Evolutionary conservation across 1,140 invertebrate genomes (phyloP).

Genomic region (Drosophila murphyi): DNA sequence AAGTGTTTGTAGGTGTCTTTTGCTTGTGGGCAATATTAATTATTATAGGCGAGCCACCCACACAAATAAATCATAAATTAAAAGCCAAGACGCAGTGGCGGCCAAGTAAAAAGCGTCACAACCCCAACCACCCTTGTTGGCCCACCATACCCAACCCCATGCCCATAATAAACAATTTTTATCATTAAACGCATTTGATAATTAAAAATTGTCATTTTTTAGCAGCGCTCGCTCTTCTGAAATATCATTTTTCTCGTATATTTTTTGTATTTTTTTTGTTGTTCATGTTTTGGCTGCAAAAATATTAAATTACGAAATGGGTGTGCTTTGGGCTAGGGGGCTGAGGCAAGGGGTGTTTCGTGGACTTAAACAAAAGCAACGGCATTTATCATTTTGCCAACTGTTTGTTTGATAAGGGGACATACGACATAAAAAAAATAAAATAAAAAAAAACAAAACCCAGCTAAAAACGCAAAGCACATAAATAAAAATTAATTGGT

Average conservation of each 20-base stretch:
- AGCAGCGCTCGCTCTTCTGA: slow-evolving; percentile 48
- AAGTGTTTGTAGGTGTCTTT: slow-evolving; percentile 36
- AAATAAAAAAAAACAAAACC: slow-evolving; percentile 45
- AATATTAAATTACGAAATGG: slow-evolving; percentile 77
- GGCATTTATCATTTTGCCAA: slow-evolving; percentile 82
- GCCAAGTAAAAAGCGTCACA: slow-evolving; percentile 35
- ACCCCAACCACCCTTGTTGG: background rate
- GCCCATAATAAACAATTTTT: slow-evolving; percentile 68
- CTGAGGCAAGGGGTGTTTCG: slow-evolving; percentile 31
- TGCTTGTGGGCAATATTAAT: slow-evolving; percentile 77
- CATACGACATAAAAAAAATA: slow-evolving; percentile 34
- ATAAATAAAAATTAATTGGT: slow-evolving; percentile 74
- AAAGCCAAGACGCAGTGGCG: slow-evolving; percentile 60
- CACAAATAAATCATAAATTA: slow-evolving; percentile 82
- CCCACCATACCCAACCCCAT: slow-evolving; percentile 6
- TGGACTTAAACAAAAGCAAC: slow-evolving; percentile 47
- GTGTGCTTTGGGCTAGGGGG: slow-evolving; percentile 18
- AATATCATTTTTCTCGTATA: slow-evolving; percentile 58
- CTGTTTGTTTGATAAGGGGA: slow-evolving; percentile 82
- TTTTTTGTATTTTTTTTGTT: slow-evolving; percentile 9
- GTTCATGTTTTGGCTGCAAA: slow-evolving; percentile 42
- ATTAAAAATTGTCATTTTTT: slow-evolving; percentile 84
- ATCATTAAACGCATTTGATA: slow-evolving; percentile 84
- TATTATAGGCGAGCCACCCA: slow-evolving; percentile 79
- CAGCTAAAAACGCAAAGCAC: slow-evolving; percentile 46